Conservation (phyloP, 2,797 vertebrate species). For the Eulemur coronatus region DNA sequence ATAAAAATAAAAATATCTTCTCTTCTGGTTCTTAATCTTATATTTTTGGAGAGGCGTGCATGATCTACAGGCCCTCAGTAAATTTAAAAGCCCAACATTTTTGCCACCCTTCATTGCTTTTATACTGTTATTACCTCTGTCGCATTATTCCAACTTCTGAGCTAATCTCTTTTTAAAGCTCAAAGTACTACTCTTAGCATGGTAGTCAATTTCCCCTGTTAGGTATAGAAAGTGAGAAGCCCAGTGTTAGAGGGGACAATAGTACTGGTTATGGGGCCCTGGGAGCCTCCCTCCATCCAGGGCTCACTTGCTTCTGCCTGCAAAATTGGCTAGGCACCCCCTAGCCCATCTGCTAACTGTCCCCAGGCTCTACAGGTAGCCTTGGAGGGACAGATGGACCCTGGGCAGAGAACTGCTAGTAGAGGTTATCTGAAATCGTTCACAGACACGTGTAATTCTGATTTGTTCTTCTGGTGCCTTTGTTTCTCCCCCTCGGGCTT, state of each 20-base stretch:
- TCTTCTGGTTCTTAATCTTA: neutral
- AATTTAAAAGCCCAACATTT: neutral
- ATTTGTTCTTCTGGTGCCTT: neutral
- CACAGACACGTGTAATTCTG: neutral
- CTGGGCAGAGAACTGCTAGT: neutral
- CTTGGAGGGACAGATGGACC: neutral
- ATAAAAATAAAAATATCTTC: neutral
- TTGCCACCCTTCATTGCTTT: neutral
- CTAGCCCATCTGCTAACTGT: neutral
- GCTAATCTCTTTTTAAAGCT: neutral
- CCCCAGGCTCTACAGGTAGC: neutral
- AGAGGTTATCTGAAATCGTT: neutral
- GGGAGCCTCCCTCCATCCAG: neutral
- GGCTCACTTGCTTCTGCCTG: neutral
- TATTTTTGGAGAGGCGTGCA: neutral
- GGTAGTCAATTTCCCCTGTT: neutral
- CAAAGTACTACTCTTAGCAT: neutral
- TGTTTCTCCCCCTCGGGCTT: neutral
- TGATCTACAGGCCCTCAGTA: neutral
- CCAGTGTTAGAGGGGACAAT: neutral
- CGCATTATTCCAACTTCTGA: neutral
- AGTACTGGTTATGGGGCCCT: neutral
- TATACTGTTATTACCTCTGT: neutral
- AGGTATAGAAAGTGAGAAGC: neutral
- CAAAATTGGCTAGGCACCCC: neutral